Percentiles rank a stretch among this genome's conserved stretches.
Conservation (phyloP, 2,113 vertebrate genomes). For the Oreocharis arfaki region DNA sequence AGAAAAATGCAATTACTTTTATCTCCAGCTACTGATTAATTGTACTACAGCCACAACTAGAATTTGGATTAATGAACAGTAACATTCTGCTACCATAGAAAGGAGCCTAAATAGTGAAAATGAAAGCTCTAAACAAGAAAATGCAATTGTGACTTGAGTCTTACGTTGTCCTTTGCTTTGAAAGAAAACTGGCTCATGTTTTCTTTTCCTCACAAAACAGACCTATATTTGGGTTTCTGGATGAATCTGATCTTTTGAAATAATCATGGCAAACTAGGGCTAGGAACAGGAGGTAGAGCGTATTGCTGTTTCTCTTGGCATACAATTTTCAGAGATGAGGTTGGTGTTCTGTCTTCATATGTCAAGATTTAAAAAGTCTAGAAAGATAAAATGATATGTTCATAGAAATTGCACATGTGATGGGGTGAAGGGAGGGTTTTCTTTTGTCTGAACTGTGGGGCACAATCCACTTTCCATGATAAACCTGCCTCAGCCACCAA, state of each 20-base stretch:
- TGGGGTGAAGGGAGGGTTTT: neutral
- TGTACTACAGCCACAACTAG: neutral
- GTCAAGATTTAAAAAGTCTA: neutral
- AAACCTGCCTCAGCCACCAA: neutral
- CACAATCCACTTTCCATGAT: neutral
- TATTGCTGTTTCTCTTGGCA: neutral
- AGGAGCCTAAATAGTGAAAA: neutral
- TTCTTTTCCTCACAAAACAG: neutral
- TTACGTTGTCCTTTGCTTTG: neutral
- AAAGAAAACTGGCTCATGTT: neutral
- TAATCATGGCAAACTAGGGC: neutral
- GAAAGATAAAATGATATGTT: neutral
- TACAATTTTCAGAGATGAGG: neutral
- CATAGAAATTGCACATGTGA: accelerated
- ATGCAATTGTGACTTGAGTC: neutral
- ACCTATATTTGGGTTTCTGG: neutral
- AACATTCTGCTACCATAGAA: neutral
- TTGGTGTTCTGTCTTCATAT: neutral
- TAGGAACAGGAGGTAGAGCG: neutral
- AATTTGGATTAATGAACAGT: neutral
- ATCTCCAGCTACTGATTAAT: neutral
- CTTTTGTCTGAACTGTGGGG: neutral
- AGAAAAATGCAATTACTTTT: conserved; percentile 10
- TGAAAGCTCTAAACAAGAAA: neutral
- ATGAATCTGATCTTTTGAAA: neutral